Conservation (phyloP, 2,797 vertebrate species). For the Gymnothorax reevesii region DNA sequence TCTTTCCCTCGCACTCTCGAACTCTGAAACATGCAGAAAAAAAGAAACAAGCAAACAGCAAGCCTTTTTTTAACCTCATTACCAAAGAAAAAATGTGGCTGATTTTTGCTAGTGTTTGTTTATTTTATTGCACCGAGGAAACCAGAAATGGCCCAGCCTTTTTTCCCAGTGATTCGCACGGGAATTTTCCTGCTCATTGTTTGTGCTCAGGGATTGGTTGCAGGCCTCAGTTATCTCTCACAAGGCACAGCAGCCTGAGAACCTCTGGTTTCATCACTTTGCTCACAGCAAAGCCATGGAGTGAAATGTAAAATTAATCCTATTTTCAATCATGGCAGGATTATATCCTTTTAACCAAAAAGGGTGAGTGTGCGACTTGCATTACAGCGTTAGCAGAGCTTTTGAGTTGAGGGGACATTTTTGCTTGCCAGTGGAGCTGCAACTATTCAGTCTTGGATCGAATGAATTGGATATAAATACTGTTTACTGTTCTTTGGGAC, state of each 20-base stretch:
- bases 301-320: slow-evolving; percentile 73
- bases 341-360: slow-evolving; percentile 78
- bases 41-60: neutral
- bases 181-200: slow-evolving; percentile 22
- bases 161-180: slow-evolving; percentile 28
- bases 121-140: neutral
- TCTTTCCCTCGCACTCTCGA: neutral
- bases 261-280: slow-evolving; percentile 14
- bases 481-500: neutral
- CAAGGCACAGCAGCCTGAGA: slow-evolving; percentile 13
- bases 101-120: neutral
- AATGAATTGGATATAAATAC: neutral
- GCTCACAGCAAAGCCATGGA: slow-evolving; percentile 56
- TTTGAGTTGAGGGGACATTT: slow-evolving; percentile 66
- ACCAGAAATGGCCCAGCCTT: slow-evolving; percentile 30
- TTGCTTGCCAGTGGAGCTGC: slow-evolving; percentile 44
- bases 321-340: slow-evolving; percentile 76
- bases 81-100: neutral
- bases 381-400: slow-evolving; percentile 46
- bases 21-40: neutral
- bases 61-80: neutral
- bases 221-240: slow-evolving; percentile 29
- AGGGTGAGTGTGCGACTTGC: slow-evolving; percentile 70
- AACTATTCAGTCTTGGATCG: neutral
- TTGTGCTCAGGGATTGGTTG: slow-evolving; percentile 17